Conservation (phyloP, 2,113 vertebrate species). For the cat (Felis catus) region DNA sequence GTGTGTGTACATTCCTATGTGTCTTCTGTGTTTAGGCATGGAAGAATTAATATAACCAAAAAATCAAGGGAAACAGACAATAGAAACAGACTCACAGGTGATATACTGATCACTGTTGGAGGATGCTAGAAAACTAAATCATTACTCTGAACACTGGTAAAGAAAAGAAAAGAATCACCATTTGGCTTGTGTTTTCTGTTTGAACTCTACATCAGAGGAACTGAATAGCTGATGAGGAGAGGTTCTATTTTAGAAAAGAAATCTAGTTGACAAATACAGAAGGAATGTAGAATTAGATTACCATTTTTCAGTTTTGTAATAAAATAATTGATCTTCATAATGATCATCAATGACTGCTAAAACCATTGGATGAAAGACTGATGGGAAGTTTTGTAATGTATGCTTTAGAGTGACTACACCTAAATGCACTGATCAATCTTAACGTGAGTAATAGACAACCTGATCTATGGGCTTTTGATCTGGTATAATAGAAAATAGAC, state of each 20-base stretch:
- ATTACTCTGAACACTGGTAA: not conserved
- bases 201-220: not conserved
- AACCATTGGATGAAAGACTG: not conserved
- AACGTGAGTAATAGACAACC: not conserved
- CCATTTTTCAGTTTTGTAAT: not conserved
- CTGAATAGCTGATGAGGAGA: not conserved
- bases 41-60: not conserved
- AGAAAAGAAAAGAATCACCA: not conserved
- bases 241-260: not conserved
- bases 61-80: not conserved
- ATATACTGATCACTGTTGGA: not conserved
- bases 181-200: not conserved
- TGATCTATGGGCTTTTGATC: not conserved
- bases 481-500: not conserved
- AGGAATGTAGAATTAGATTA: not conserved
- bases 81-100: not conserved
- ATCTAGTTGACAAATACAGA: not conserved
- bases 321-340: not conserved
- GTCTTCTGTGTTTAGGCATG: not conserved
- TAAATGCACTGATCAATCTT: not conserved
- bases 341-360: not conserved
- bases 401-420: not conserved
- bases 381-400: not conserved
- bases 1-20: not conserved
- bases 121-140: not conserved